Conservation (phyloP, 2,797 vertebrate genomes). For the Eleutherodactylus coqui region DNA sequence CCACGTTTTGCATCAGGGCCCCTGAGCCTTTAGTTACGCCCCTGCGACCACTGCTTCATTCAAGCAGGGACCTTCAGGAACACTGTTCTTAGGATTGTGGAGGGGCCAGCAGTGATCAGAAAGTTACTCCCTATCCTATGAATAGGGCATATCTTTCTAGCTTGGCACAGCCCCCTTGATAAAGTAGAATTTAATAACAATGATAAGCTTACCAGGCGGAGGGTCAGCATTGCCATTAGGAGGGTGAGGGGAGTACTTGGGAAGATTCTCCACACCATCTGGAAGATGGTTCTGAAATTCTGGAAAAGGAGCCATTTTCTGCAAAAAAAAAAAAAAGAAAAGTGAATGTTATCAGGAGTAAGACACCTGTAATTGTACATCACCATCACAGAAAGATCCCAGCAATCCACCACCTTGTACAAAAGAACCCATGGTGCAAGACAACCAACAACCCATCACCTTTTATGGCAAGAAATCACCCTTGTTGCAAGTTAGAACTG, state of each 20-base stretch:
- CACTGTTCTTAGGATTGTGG: too few species aligned
- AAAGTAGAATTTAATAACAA: neutral
- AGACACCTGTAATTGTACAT: neutral
- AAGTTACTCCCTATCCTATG: too few species aligned
- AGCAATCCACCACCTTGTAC: neutral
- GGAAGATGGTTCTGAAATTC: slow-evolving; percentile 75
- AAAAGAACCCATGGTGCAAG: slow-evolving; percentile 7
- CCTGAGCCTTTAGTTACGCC: too few species aligned
- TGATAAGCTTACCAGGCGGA: slow-evolving; percentile 40
- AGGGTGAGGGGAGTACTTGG: slow-evolving; percentile 68
- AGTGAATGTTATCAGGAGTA: neutral
- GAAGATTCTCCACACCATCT: slow-evolving; percentile 65
- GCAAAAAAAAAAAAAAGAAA: slow-evolving; percentile 48
- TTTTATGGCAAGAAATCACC: neutral
- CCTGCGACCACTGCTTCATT: too few species aligned
- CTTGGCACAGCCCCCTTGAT: too few species aligned
- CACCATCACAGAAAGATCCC: neutral
- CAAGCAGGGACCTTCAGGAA: too few species aligned
- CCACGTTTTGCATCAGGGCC: too few species aligned
- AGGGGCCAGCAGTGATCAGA: too few species aligned
- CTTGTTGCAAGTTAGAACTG: neutral
- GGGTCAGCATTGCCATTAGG: slow-evolving; percentile 66
- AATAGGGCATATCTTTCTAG: too few species aligned
- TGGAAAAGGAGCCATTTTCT: slow-evolving; percentile 89
- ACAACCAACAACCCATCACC: neutral